phyloP scores from a whole-genome alignment of 2,888 invertebrate species.

The Hylaea fasciaria region DNA sequence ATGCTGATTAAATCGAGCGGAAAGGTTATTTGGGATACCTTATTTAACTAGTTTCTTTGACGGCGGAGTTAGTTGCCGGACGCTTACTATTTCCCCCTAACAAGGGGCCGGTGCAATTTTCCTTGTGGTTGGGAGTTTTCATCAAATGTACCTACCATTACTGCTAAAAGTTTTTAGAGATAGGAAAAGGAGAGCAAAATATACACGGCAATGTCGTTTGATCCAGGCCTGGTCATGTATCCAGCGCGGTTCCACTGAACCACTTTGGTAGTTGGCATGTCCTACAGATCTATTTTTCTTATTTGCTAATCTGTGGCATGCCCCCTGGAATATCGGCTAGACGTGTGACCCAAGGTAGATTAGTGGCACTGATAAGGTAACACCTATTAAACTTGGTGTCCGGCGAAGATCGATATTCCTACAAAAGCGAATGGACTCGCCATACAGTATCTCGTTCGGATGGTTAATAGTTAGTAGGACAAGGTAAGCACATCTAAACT shows the following conservation, averaged over 20 bases:
- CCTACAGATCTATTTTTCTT: too few relatives aligned
- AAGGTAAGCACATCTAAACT: conserved; percentile 25
- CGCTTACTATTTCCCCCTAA: conserved; percentile 32
- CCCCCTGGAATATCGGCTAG: conserved; percentile 34
- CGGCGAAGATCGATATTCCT: conserved; percentile 25
- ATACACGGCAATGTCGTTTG: conserved; percentile 91
- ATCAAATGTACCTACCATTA: not conserved
- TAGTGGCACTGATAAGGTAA: conserved; percentile 32
- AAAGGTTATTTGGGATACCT: conserved; percentile 43
- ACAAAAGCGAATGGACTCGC: conserved; percentile 6
- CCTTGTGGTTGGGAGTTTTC: conserved; percentile 12
- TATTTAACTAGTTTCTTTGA: conserved; percentile 43
- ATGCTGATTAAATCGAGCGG: conserved; percentile 45
- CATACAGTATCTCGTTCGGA: conserved; percentile 13
- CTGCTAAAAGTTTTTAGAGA: not conserved
- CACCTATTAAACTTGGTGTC: conserved; percentile 24
- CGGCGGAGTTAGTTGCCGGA: conserved; percentile 30
- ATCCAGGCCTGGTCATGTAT: conserved; percentile 95
- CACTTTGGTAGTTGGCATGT: conserved; percentile 87
- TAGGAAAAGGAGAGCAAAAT: not conserved
- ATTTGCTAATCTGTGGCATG: too few relatives aligned
- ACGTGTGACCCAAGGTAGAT: conserved; percentile 38
- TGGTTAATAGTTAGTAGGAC: conserved; percentile 14
- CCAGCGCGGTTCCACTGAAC: conserved; percentile 93
- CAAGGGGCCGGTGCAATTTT: conserved; percentile 28